These are phyloP conservation scores for Cataglyphis hispanica DNA, from an alignment of 1,140 invertebrate genomes.

Conservation along the genomic window DNA sequence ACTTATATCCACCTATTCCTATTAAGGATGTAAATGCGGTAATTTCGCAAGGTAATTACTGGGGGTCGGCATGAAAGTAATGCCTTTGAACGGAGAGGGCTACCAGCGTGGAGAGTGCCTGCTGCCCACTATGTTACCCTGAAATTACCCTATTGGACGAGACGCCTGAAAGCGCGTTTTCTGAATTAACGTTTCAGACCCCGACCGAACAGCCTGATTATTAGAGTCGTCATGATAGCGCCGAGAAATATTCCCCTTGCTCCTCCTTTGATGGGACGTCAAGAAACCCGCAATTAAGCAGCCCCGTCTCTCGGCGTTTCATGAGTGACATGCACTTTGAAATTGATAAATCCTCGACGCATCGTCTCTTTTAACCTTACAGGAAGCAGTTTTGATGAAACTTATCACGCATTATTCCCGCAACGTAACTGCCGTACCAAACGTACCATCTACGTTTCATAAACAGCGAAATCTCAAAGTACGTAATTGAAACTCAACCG, in stretches of 20 bases:
- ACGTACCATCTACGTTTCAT: conserved; percentile 45
- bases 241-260: conserved; percentile 43
- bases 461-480: conserved; percentile 40
- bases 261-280: conserved; percentile 51
- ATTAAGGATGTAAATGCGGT: conserved; percentile 83
- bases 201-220: conserved; percentile 57
- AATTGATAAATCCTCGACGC: conserved; percentile 55
- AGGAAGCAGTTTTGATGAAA: conserved; percentile 38
- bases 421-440: conserved; percentile 29
- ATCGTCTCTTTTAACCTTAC: conserved; percentile 24
- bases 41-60: conserved; percentile 81
- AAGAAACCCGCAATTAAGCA: conserved; percentile 50
- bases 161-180: conserved; percentile 68
- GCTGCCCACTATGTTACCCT: conserved; percentile 71
- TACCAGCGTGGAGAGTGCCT: conserved; percentile 59
- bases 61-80: conserved; percentile 75
- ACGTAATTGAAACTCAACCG: conserved; percentile 56
- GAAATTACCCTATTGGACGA: conserved; percentile 75
- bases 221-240: conserved; percentile 55
- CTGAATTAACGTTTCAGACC: conserved; percentile 70
- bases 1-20: conserved; percentile 79
- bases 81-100: conserved; percentile 74
- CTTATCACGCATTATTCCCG: conserved; percentile 41
- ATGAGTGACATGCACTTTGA: conserved; percentile 41
- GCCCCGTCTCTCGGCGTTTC: background rate